Percentiles rank a stretch among this genome's conserved stretches.
Evolutionary conservation across 2,888 invertebrate species (phyloP).

Genomic region (Craniophora ligustri): DNA sequence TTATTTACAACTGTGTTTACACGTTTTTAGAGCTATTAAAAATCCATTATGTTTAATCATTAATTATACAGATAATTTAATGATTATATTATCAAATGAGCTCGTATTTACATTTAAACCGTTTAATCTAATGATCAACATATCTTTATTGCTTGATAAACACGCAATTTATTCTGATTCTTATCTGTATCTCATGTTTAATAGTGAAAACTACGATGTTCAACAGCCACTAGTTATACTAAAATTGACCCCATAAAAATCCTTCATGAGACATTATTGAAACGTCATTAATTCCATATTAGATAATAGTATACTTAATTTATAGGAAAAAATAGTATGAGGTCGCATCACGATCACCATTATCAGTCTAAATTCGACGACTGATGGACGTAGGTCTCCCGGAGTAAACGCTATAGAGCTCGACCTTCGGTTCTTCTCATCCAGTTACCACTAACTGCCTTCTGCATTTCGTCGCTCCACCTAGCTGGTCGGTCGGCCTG

Average conservation of each 20-base stretch:
- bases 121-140: neutral
- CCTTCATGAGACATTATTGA: too few species aligned
- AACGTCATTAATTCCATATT: too few species aligned
- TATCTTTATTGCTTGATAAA: slow-evolving; percentile 7
- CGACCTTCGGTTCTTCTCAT: too few species aligned
- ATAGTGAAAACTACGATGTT: slow-evolving; percentile 2
- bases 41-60: neutral
- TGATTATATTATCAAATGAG: neutral
- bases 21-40: neutral
- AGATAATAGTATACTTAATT: too few species aligned
- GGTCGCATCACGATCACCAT: too few species aligned
- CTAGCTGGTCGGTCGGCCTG: too few species aligned
- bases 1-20: neutral
- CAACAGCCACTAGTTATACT: neutral
- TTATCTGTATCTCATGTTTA: neutral
- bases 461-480: too few species aligned
- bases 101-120: neutral
- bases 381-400: too few species aligned
- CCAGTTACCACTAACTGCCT: too few species aligned
- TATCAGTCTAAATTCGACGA: too few species aligned
- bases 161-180: slow-evolving; percentile 19
- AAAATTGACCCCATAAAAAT: neutral
- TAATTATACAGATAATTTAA: neutral
- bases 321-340: too few species aligned
- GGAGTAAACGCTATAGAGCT: too few species aligned